These are phyloP conservation scores for Neria commutata DNA, from an alignment of 2,888 invertebrate genomes.

Conservation along the genomic window DNA sequence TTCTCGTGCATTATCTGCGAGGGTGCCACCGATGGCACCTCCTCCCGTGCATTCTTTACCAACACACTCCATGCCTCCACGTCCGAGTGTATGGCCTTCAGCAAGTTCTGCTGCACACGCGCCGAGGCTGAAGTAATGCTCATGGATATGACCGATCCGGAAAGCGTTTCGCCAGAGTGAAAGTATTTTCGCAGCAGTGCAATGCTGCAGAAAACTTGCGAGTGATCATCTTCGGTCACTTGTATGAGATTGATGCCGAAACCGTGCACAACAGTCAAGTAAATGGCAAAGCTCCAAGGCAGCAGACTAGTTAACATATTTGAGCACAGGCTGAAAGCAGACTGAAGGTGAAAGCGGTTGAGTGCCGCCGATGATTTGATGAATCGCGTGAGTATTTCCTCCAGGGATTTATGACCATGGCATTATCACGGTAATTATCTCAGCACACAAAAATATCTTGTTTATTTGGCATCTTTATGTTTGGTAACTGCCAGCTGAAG, in stretches of 20 bases:
- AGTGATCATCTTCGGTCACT: slow-evolving; percentile 32
- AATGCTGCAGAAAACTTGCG: slow-evolving; percentile 39
- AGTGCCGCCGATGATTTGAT: no score
- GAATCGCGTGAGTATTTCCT: no score
- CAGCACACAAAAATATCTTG: no score
- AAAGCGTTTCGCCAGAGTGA: slow-evolving; percentile 43
- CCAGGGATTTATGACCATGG: no score
- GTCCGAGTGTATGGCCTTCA: slow-evolving; percentile 38
- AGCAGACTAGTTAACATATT: no score
- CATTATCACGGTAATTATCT: no score
- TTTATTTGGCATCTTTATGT: no score
- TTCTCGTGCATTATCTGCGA: slow-evolving; percentile 43
- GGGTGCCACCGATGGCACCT: background rate
- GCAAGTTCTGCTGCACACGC: slow-evolving; percentile 40
- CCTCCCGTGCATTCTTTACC: slow-evolving; percentile 30
- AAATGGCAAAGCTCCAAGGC: no score
- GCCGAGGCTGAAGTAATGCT: slow-evolving; percentile 33
- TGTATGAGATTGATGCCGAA: slow-evolving; percentile 44
- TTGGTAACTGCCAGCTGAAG: no score
- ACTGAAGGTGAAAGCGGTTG: no score
- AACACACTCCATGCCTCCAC: slow-evolving; percentile 43
- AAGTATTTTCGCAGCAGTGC: slow-evolving; percentile 52
- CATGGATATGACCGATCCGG: slow-evolving; percentile 48
- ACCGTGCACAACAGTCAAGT: no score
- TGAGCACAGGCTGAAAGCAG: no score